Evolutionary conservation across 1,140 invertebrate genomes (phyloP).

Genomic region (Triops longicaudatus): DNA sequence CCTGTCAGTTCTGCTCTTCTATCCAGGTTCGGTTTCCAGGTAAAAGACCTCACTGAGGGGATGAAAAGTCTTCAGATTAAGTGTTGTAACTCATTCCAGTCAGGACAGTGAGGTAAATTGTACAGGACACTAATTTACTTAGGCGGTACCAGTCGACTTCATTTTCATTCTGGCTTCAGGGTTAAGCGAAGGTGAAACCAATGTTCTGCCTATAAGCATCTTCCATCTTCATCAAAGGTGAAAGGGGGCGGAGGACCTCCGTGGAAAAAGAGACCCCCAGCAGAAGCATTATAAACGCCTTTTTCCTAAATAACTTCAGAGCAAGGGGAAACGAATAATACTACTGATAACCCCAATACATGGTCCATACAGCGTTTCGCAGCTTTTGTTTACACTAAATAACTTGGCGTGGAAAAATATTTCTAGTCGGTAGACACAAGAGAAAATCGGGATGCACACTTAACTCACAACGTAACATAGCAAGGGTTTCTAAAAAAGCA

Average conservation of each 20-base stretch:
- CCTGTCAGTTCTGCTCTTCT: neutral
- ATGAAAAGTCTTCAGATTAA: neutral
- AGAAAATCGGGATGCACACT: too few species aligned
- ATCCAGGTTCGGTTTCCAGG: neutral
- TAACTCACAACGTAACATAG: too few species aligned
- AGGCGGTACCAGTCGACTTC: constrained; percentile 4
- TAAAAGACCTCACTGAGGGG: neutral
- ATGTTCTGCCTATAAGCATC: constrained; percentile 15
- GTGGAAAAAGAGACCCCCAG: constrained; percentile 13
- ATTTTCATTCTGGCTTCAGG: neutral
- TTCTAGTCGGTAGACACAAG: too few species aligned
- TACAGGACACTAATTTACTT: constrained; percentile 7
- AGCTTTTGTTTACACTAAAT: too few species aligned
- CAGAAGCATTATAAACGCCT: neutral
- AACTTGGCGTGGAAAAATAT: too few species aligned
- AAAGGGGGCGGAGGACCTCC: constrained; percentile 4
- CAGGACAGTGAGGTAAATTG: constrained; percentile 5
- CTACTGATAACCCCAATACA: neutral
- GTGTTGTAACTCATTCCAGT: neutral
- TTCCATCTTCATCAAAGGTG: constrained; percentile 15
- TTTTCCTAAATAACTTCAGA: neutral
- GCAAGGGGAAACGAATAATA: neutral
- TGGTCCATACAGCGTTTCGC: neutral
- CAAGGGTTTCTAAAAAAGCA: too few species aligned
- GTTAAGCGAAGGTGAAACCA: constrained; percentile 11